Percentiles rank a stretch among this genome's conserved stretches.
Conservation (phyloP, 2,113 vertebrate species). For the Rhinichthys klamathensis region DNA sequence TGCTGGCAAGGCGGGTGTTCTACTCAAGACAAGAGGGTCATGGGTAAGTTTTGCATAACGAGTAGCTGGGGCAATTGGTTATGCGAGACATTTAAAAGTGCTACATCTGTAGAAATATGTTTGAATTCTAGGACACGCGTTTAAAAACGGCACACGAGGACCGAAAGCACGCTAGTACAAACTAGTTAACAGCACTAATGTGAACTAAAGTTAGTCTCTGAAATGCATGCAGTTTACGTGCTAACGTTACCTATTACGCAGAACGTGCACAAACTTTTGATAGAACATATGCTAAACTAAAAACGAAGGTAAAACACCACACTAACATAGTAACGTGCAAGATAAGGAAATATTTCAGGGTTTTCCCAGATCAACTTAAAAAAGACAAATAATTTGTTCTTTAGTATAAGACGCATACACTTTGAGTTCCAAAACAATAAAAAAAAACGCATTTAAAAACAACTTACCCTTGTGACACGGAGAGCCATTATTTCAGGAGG, state of each 20-base stretch:
- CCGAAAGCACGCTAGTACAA: neutral
- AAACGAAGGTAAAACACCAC: neutral
- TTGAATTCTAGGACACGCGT: neutral
- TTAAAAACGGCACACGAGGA: neutral
- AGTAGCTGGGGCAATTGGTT: neutral
- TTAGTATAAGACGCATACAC: neutral
- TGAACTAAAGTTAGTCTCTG: neutral
- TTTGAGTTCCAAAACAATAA: too few species aligned
- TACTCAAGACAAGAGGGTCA: constrained; percentile 24
- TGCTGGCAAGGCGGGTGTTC: constrained; percentile 74
- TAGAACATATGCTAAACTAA: neutral
- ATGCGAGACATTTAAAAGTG: neutral
- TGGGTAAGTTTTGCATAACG: too few species aligned
- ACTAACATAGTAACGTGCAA: too few species aligned
- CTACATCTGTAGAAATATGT: too few species aligned
- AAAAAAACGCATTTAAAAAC: neutral
- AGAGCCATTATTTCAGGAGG: constrained; percentile 70
- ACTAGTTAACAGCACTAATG: neutral
- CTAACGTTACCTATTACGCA: neutral
- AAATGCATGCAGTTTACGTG: neutral
- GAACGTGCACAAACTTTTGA: neutral
- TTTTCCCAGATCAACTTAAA: too few species aligned
- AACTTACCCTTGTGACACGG: constrained; percentile 69
- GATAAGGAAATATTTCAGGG: neutral
- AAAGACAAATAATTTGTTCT: neutral